These are phyloP conservation scores for Thymelicus lineola DNA, from an alignment of 2,888 invertebrate genomes.

Conservation along the genomic window DNA sequence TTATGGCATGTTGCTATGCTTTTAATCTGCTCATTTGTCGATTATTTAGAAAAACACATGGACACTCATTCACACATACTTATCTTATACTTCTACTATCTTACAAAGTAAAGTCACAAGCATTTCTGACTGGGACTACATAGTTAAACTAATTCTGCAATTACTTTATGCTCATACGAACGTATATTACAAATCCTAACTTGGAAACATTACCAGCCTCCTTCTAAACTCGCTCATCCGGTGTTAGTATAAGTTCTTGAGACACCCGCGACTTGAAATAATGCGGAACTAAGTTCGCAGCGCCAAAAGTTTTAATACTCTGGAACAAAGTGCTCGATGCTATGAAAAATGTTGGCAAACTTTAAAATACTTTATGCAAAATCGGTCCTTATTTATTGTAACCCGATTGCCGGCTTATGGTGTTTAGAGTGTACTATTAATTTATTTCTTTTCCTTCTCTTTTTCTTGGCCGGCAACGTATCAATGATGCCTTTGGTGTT, in stretches of 20 bases:
- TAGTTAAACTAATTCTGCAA: constrained; percentile 10
- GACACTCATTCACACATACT: too few relatives aligned
- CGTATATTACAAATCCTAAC: constrained; percentile 9
- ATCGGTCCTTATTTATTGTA: neutral
- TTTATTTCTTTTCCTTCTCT: too few relatives aligned
- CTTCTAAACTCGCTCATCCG: constrained; percentile 16
- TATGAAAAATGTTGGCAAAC: constrained; percentile 31
- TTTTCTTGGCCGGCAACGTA: too few relatives aligned
- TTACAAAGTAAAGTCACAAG: too few relatives aligned
- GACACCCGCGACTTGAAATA: constrained; percentile 47
- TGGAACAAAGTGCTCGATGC: constrained; percentile 27
- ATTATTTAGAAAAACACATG: too few relatives aligned
- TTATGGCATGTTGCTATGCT: too few relatives aligned
- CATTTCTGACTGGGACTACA: too few relatives aligned
- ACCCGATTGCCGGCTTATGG: neutral
- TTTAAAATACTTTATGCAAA: constrained; percentile 25
- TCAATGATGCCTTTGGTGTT: too few relatives aligned
- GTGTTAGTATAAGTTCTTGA: constrained; percentile 37
- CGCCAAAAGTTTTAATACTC: constrained; percentile 31
- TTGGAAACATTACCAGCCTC: constrained; percentile 22
- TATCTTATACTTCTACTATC: too few relatives aligned
- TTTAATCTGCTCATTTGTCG: too few relatives aligned
- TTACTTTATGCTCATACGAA: constrained; percentile 8
- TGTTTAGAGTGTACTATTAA: too few relatives aligned
- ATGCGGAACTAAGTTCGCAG: constrained; percentile 39